Evolutionary conservation across 1,140 invertebrate species (phyloP).

Genomic region (Drosophila nebulosa): DNA sequence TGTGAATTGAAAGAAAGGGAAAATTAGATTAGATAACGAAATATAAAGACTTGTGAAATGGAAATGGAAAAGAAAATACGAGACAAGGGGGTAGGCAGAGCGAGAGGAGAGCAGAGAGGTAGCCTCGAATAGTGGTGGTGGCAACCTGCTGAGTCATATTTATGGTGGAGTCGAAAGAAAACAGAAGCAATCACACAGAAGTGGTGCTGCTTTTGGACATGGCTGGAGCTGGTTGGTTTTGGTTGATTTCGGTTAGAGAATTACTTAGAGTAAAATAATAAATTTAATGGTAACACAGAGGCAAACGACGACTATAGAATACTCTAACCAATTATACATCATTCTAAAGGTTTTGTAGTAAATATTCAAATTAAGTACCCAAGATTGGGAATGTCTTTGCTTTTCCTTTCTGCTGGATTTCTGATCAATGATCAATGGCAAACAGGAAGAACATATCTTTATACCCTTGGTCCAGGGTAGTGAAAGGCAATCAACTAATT

Average conservation of each 20-base stretch:
- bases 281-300: neutral
- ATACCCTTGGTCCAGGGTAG: constrained; percentile 20
- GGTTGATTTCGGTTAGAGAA: constrained; percentile 8
- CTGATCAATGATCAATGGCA: no score
- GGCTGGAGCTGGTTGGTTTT: neutral
- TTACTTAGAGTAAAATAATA: constrained; percentile 7
- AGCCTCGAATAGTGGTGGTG: no score
- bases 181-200: constrained; percentile 26
- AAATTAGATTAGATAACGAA: constrained; percentile 59
- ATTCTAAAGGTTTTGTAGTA: no score
- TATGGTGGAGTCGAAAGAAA: neutral
- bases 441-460: constrained; percentile 13
- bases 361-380: no score
- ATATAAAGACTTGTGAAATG: constrained; percentile 45
- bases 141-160: constrained; percentile 39
- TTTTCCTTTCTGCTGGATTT: neutral
- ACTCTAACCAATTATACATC: neutral
- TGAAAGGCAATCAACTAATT: constrained; percentile 17
- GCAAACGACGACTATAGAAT: neutral
- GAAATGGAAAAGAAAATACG: constrained; percentile 22
- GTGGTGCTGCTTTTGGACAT: neutral
- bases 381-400: neutral
- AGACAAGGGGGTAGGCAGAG: neutral
- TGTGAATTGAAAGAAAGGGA: constrained; percentile 26
- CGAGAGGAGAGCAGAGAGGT: no score